Base-by-base conservation (phyloP, 2,113 vertebrate genomes). In the Anguilla rostrata region DNA sequence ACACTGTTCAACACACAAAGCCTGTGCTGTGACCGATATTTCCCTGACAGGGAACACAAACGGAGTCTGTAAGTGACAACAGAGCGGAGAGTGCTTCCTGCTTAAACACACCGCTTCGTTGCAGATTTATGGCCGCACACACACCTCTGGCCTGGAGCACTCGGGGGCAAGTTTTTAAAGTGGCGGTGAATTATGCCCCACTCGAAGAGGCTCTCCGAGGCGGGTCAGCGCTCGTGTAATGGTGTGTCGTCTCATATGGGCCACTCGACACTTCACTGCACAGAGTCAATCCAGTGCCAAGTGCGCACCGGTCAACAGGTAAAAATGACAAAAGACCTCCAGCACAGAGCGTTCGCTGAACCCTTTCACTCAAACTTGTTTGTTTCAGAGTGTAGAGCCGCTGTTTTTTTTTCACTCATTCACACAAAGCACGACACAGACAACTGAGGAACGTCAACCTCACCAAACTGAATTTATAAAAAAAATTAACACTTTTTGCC, bases 41-140 rank as follows among this genome's bases (percentile, higher is more conserved):
- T 39, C 60, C 84, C 49, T 81, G 79, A 34, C 56, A 26, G 14
- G 40, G 81, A 83, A 86, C 41, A 78, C 56, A 83, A 86, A 83
- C n/a, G 34, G 0, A 34, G 34, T 43, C 53, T 39, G 18, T 20
- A 53, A 46, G 82, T 83, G 80, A 78, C 80, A 34, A 83, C 80
- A 83, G 8, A 46, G 34, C 8, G 29, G 39, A 82, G 85, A 63
- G 81, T 83, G 81, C 78, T 83, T 78, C 81, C 86, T 86, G 86
- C 81, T n/a, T 83, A 71, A 66, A 83, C 39, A 43, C 29, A 84
- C 60, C 41, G 12, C 9, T 82, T 83, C 66, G 49, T 29, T 39
- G 41, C 16, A 71, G 86, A 86, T 78, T 86, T 86, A 86, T 43
- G 49, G 81, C 60, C 18, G 20, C 29, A 39, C 20, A 29, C 15